Evolutionary conservation across 2,797 vertebrate genomes (phyloP).

Genomic region (Tenualosa ilisha): DNA sequence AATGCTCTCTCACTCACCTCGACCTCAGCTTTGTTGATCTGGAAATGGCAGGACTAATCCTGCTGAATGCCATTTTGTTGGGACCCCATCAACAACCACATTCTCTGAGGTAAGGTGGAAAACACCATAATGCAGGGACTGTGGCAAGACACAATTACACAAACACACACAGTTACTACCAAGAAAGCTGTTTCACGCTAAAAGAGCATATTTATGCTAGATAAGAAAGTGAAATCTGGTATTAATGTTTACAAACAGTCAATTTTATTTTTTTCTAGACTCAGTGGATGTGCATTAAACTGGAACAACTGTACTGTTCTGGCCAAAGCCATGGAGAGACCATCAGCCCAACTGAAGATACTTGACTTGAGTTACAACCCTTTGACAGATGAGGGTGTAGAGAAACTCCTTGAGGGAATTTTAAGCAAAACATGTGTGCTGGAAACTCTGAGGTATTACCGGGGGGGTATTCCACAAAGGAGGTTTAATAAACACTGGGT

Average conservation of each 20-base stretch:
- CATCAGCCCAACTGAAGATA: not conserved
- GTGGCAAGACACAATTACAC: too few relatives aligned
- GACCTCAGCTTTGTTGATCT: not conserved
- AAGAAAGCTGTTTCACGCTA: too few relatives aligned
- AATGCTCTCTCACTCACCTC: not conserved
- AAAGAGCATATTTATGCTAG: too few relatives aligned
- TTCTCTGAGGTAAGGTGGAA: not conserved
- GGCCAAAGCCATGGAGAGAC: not conserved
- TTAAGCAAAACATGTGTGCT: not conserved
- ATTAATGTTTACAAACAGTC: too few relatives aligned
- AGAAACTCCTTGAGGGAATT: not conserved
- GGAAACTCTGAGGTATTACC: not conserved
- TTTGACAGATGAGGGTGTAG: slow-evolving; percentile 28
- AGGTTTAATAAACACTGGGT: too few relatives aligned
- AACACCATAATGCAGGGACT: too few relatives aligned
- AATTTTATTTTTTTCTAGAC: not conserved
- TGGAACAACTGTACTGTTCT: not conserved
- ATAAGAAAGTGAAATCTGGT: too few relatives aligned
- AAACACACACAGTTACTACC: too few relatives aligned
- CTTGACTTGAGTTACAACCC: slow-evolving; percentile 8
- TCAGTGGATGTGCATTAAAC: not conserved
- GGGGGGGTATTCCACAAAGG: too few relatives aligned
- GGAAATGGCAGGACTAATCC: not conserved
- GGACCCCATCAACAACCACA: not conserved
- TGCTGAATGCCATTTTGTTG: not conserved